These are phyloP conservation scores for Salvelinus fontinalis DNA, from an alignment of 2,113 vertebrate species.

Conservation along the genomic window DNA sequence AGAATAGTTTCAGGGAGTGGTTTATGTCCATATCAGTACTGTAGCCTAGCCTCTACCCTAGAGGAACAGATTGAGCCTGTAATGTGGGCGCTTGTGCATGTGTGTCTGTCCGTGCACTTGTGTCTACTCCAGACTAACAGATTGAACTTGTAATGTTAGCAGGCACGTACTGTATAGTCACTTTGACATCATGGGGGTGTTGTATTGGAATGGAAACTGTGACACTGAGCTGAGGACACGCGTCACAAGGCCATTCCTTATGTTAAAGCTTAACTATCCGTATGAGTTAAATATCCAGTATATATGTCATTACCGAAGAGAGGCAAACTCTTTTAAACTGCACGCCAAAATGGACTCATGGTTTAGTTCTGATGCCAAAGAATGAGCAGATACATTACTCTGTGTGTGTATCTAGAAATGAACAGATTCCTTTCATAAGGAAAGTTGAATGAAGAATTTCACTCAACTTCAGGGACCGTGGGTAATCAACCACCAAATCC, in stretches of 20 bases:
- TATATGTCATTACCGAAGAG: conserved; percentile 22
- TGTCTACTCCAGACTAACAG: background rate
- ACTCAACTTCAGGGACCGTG: background rate
- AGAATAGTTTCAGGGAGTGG: too few relatives aligned
- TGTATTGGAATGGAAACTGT: conserved; percentile 53
- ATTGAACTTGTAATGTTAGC: conserved; percentile 27
- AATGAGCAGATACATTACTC: conserved; percentile 1
- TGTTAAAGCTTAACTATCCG: conserved; percentile 12
- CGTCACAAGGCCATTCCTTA: conserved; percentile 21
- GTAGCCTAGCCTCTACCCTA: conserved; percentile 1
- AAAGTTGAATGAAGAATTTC: background rate
- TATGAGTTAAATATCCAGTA: conserved; percentile 29
- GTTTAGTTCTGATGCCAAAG: conserved; percentile 14
- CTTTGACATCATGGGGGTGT: conserved; percentile 50
- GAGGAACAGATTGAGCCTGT: background rate
- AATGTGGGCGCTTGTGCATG: too few relatives aligned
- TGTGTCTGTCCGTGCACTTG: too few relatives aligned
- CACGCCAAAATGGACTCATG: conserved; percentile 4
- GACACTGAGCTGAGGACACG: conserved; percentile 30
- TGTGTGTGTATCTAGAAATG: background rate
- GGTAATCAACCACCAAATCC: background rate
- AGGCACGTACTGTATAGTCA: conserved; percentile 26
- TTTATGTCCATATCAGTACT: too few relatives aligned
- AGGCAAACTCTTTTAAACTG: conserved; percentile 20
- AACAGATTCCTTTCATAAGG: conserved; percentile 10